Evolutionary conservation across 2,888 invertebrate species (phyloP).

Genomic region (Drosophila austrosaltans): DNA sequence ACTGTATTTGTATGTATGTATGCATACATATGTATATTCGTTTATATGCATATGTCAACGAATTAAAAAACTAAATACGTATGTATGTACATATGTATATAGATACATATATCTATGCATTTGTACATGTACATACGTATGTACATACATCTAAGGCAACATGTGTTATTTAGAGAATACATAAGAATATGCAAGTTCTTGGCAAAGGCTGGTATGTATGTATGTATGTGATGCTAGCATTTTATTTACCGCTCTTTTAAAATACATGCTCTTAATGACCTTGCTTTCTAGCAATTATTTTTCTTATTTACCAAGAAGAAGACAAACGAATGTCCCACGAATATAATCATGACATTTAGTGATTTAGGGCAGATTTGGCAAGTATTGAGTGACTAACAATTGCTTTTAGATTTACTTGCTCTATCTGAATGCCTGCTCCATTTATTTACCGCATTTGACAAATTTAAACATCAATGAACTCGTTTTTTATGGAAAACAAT

Average conservation of each 20-base stretch:
- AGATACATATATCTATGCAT: background rate
- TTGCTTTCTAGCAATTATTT: conserved; percentile 2
- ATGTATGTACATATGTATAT: background rate
- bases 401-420: conserved; percentile 50
- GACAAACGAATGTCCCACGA: conserved; percentile 51
- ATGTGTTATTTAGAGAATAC: background rate
- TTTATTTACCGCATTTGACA: background rate
- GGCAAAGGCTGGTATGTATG: conserved; percentile 14
- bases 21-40: conserved; percentile 16
- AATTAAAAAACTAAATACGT: conserved; percentile 10
- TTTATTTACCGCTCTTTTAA: conserved; percentile 4
- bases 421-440: background rate
- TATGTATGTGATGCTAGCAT: conserved; percentile 7
- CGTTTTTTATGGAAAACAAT: background rate
- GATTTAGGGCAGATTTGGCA: conserved; percentile 58
- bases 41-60: conserved; percentile 2
- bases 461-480: background rate
- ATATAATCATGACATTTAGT: conserved; percentile 69
- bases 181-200: background rate
- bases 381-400: conserved; percentile 59
- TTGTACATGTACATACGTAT: background rate
- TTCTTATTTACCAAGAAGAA: background rate
- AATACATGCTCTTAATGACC: conserved; percentile 1
- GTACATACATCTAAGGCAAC: background rate
- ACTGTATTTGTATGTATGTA: background rate